Evolutionary conservation across 1,140 invertebrate genomes (phyloP).

Genomic region (Harlomillsia oculata): DNA sequence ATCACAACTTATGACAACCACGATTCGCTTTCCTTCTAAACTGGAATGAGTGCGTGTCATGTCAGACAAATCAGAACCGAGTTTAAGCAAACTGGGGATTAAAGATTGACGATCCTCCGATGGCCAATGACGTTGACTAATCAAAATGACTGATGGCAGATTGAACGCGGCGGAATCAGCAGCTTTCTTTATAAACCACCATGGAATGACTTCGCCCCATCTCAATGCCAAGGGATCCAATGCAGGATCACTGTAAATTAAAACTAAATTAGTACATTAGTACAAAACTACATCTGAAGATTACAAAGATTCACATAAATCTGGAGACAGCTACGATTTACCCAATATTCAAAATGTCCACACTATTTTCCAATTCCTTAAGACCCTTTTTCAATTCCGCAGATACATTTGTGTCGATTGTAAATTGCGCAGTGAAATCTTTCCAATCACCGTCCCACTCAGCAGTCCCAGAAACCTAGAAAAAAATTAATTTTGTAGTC

Average conservation of each 20-base stretch:
- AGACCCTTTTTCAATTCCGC: not conserved
- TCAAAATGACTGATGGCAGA: conserved; percentile 11
- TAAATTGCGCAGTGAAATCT: conserved; percentile 15
- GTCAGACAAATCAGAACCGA: conserved; percentile 10
- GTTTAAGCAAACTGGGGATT: conserved; percentile 6
- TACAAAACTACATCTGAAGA: not conserved
- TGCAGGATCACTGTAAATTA: not conserved
- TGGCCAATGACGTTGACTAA: conserved; percentile 7
- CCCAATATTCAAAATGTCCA: conserved; percentile 21
- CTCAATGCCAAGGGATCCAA: not conserved
- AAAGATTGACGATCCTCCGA: not conserved
- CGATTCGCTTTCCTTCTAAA: conserved; percentile 14
- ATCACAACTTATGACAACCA: conserved; percentile 23
- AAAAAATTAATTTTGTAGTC: not conserved
- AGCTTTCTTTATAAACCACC: conserved; percentile 24
- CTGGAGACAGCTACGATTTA: conserved; percentile 7
- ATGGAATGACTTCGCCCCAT: conserved; percentile 29
- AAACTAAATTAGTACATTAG: not conserved
- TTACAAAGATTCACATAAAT: not conserved
- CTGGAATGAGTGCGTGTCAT: not conserved
- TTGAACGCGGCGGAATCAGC: conserved; percentile 1
- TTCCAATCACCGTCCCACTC: conserved; percentile 19
- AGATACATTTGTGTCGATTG: conserved; percentile 10
- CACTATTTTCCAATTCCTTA: not conserved
- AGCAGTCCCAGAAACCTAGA: conserved; percentile 11